These are phyloP conservation scores for Paracyprichromis sp. DNA, from an alignment of 2,113 vertebrate species.

Conservation along the genomic window DNA sequence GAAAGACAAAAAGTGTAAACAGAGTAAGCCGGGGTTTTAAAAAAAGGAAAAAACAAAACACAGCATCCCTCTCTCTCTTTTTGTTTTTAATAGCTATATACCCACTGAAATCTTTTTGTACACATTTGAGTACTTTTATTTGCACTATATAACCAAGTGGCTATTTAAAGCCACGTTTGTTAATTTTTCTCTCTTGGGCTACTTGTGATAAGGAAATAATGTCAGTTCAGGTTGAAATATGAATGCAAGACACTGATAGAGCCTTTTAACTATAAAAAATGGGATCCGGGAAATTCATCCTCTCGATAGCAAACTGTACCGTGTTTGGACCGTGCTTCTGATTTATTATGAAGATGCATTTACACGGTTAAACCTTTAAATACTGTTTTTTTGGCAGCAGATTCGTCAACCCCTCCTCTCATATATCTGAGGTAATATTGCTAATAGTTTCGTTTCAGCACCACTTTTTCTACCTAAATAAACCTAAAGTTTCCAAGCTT, in stretches of 20 bases:
- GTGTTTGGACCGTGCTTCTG: not conserved
- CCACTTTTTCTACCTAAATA: not conserved
- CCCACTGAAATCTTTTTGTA: constrained; percentile 67
- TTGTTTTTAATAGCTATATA: constrained; percentile 38
- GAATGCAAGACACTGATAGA: constrained; percentile 71
- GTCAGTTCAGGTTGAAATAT: constrained; percentile 63
- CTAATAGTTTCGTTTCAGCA: not conserved
- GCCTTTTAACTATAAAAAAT: constrained; percentile 56
- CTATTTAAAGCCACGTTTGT: constrained; percentile 31
- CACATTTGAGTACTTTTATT: constrained; percentile 69
- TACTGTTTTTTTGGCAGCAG: not conserved
- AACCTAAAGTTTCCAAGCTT: not conserved
- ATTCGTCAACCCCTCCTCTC: not conserved
- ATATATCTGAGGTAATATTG: not conserved
- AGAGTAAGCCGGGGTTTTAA: not conserved
- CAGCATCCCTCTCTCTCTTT: constrained; percentile 53
- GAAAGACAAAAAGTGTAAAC: not conserved
- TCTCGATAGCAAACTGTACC: constrained; percentile 33
- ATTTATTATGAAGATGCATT: not conserved
- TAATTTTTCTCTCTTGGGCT: constrained; percentile 50
- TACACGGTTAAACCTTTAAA: not conserved
- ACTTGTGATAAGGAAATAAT: constrained; percentile 58
- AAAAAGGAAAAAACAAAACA: not conserved
- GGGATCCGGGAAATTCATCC: constrained; percentile 28
- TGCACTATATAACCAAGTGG: constrained; percentile 71